Evolutionary conservation across 2,113 vertebrate species (phyloP).

Genomic region (Leucopternis melanops): DNA sequence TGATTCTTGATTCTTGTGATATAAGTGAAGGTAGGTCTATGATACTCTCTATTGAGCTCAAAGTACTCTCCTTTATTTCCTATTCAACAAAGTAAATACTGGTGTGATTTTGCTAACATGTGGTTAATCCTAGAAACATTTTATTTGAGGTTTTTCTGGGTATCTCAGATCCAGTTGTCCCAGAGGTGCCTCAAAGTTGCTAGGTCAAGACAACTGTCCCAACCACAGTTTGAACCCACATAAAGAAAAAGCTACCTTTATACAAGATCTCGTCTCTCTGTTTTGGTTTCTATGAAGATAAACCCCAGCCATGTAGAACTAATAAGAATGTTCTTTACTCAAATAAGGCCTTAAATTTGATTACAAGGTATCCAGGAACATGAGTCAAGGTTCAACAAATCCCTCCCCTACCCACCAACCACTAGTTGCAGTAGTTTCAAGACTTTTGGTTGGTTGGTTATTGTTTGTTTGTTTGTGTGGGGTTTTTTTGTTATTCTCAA

Average conservation of each 20-base stretch:
- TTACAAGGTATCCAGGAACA: neutral
- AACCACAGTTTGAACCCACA: neutral
- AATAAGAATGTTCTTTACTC: neutral
- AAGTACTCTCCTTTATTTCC: neutral
- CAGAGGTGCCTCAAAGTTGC: neutral
- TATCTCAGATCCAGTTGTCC: neutral
- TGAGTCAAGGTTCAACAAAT: neutral
- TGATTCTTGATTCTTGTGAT: neutral
- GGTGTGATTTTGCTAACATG: neutral
- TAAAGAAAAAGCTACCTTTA: neutral
- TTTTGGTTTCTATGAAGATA: neutral
- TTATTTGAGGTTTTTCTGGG: neutral
- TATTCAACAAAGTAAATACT: neutral
- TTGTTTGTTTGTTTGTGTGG: too few relatives aligned
- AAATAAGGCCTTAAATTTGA: neutral
- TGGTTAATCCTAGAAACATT: neutral
- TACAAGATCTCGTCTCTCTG: neutral
- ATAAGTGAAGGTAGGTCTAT: neutral
- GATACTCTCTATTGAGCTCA: neutral
- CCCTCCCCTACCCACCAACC: neutral
- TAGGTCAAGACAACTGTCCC: neutral
- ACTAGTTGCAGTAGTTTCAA: neutral
- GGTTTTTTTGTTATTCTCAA: neutral
- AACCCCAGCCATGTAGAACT: neutral
- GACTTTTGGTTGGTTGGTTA: fast-evolving